A percentile compares a stretch with the other conserved stretches of the same genome.
Evolutionary conservation across 2,888 invertebrate genomes (phyloP).

Genomic region (Drosophila leonis): DNA sequence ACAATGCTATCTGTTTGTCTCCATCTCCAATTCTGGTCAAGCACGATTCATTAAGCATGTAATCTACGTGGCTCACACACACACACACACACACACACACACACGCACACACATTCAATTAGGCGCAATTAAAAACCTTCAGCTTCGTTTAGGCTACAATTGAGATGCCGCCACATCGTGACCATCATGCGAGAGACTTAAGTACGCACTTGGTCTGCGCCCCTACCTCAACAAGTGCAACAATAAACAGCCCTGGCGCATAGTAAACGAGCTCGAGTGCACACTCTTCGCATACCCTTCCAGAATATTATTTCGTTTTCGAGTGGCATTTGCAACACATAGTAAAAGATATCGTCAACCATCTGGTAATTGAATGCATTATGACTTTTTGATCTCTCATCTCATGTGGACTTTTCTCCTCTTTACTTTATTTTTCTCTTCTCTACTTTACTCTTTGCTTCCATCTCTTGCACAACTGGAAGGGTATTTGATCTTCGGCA

Average conservation of each 20-base stretch:
- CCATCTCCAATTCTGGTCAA: constrained; percentile 1
- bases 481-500: constrained; percentile 16
- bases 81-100: constrained; percentile 41
- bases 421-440: not conserved
- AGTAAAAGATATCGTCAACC: not conserved
- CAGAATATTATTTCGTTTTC: not conserved
- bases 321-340: too few species aligned
- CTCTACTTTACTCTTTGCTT: not conserved
- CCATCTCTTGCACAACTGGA: not conserved
- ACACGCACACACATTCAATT: constrained; percentile 71
- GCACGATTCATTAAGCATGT: constrained; percentile 57
- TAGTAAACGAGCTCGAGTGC: constrained; percentile 9
- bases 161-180: constrained; percentile 60
- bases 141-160: constrained; percentile 71
- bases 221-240: constrained; percentile 62
- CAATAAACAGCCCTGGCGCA: constrained; percentile 19
- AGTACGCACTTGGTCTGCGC: constrained; percentile 61
- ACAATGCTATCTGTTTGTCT: not conserved
- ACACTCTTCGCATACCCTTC: not conserved
- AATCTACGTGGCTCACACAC: constrained; percentile 50
- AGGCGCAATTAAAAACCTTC: constrained; percentile 79
- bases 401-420: not conserved
- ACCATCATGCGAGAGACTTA: constrained; percentile 49
- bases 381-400: not conserved
- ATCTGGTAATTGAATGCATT: not conserved